Evolutionary conservation across 2,113 vertebrate genomes (phyloP).

Genomic region (Myiozetetes cayanensis): DNA sequence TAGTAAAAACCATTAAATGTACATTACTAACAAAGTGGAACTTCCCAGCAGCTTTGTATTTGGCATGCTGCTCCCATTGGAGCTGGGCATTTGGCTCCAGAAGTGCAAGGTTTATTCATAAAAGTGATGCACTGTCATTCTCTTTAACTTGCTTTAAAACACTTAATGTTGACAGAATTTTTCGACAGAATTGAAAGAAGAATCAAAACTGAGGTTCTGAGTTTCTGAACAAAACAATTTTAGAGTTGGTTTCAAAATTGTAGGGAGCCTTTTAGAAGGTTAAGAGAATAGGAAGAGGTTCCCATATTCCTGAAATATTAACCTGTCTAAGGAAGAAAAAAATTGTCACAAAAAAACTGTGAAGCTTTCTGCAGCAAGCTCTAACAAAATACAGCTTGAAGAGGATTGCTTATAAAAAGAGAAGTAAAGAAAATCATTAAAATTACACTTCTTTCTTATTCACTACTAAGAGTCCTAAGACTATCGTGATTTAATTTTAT

Average conservation of each 20-base stretch:
- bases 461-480: not conserved
- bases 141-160: not conserved
- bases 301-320: not conserved
- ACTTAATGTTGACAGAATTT: not conserved
- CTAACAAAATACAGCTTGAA: not conserved
- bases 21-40: not conserved
- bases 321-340: not conserved
- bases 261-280: not conserved
- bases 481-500: not conserved
- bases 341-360: not conserved
- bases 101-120: not conserved
- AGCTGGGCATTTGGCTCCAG: not conserved
- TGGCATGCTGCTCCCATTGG: not conserved
- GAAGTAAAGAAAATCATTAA: not conserved
- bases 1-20: not conserved
- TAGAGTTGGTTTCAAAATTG: not conserved
- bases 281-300: not conserved
- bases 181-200: not conserved
- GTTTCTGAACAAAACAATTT: not conserved
- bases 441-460: not conserved
- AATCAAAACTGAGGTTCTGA: not conserved
- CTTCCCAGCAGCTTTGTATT: not conserved
- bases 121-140: not conserved
- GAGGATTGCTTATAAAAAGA: not conserved
- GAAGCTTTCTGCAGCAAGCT: not conserved